Percentiles rank a stretch among this genome's conserved stretches.
phyloP scores from a whole-genome alignment of 2,888 invertebrate genomes.

The Eupithecia vulgata region DNA sequence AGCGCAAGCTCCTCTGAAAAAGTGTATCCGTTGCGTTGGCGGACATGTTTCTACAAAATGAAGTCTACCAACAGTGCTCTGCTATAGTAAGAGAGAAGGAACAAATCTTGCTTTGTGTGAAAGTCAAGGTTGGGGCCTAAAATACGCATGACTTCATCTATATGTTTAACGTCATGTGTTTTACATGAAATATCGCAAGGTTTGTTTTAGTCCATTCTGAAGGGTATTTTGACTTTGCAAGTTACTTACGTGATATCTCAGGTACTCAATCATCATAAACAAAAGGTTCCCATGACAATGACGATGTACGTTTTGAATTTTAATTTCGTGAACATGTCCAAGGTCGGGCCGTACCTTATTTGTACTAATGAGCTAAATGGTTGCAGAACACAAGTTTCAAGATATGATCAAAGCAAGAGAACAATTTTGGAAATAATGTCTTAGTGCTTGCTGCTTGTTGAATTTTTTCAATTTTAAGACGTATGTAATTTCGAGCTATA shows the following conservation, averaged over 20 bases:
- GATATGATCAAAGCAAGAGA: conserved; percentile 3
- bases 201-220: neutral
- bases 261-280: conserved; percentile 6
- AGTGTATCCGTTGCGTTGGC: too few species aligned
- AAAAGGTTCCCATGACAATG: conserved; percentile 29
- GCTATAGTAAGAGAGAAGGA: neutral
- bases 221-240: neutral
- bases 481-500: neutral
- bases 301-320: conserved; percentile 23
- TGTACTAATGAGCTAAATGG: conserved; percentile 2
- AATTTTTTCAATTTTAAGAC: neutral
- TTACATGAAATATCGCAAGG: neutral
- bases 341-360: conserved; percentile 16
- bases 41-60: neutral
- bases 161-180: neutral
- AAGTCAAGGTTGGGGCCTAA: neutral
- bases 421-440: neutral
- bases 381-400: neutral
- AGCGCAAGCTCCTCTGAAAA: too few species aligned
- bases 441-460: neutral
- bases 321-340: conserved; percentile 20
- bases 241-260: neutral
- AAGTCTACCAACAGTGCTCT: neutral
- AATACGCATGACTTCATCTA: neutral
- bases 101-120: neutral